phyloP scores from a whole-genome alignment of 2,797 vertebrate species.

The Dendrocincla tyrannina region DNA sequence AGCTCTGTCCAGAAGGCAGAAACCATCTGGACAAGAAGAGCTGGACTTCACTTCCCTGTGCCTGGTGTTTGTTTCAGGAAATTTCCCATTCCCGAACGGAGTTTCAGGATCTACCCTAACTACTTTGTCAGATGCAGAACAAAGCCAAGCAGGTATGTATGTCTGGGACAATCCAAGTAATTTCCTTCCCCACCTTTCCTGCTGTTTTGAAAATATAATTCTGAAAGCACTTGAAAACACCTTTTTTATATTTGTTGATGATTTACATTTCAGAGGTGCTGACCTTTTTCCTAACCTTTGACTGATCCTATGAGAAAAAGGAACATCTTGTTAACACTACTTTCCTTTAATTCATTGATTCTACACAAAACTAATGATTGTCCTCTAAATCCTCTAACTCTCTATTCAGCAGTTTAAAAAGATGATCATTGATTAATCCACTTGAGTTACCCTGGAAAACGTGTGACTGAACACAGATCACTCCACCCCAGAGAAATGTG shows the following conservation, averaged over 20 bases:
- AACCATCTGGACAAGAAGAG: neutral
- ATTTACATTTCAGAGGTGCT: neutral
- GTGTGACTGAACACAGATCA: slow-evolving; percentile 17
- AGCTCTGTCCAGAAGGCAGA: neutral
- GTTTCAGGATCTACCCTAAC: neutral
- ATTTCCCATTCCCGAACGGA: neutral
- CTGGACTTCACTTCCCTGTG: neutral
- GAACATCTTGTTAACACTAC: neutral
- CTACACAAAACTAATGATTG: neutral
- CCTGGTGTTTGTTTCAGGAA: neutral
- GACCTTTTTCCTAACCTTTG: neutral
- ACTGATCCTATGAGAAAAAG: neutral
- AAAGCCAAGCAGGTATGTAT: neutral
- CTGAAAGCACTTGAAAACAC: neutral
- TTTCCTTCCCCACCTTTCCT: neutral
- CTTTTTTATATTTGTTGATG: neutral
- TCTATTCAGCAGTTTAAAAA: neutral
- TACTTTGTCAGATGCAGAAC: neutral
- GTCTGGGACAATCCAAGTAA: neutral
- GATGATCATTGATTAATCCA: slow-evolving; percentile 31
- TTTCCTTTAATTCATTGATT: neutral
- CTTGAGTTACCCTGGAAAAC: neutral
- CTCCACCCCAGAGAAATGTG: neutral
- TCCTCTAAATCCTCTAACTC: neutral
- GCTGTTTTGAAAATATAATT: neutral